These are phyloP conservation scores for Euplexia lucipara DNA, from an alignment of 2,888 invertebrate genomes.

Conservation along the genomic window DNA sequence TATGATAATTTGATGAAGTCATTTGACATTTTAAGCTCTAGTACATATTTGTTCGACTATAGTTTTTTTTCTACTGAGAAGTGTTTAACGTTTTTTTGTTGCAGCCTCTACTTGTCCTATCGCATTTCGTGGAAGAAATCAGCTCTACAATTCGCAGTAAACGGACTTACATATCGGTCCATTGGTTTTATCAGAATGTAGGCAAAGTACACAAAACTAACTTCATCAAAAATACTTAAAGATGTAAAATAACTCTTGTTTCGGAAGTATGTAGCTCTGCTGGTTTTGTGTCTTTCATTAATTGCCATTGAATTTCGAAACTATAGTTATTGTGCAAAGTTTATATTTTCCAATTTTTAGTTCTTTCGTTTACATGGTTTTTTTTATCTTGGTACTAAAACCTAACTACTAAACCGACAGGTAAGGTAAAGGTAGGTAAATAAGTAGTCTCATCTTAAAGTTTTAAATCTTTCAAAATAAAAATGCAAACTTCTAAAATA, in stretches of 20 bases:
- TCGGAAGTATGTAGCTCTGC: too few relatives aligned
- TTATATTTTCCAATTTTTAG: too few relatives aligned
- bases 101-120: constrained; percentile 22
- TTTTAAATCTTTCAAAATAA: not conserved
- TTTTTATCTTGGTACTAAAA: too few relatives aligned
- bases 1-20: constrained; percentile 82
- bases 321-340: too few relatives aligned
- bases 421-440: too few relatives aligned
- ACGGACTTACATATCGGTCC: not conserved
- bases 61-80: constrained; percentile 28
- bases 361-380: too few relatives aligned
- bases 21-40: constrained; percentile 76
- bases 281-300: too few relatives aligned
- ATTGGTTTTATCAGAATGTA: constrained; percentile 30
- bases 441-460: not conserved
- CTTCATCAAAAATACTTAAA: too few relatives aligned
- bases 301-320: too few relatives aligned
- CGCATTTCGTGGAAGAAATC: constrained; percentile 15
- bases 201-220: too few relatives aligned
- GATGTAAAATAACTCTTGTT: too few relatives aligned
- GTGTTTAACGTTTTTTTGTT: constrained; percentile 28
- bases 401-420: too few relatives aligned
- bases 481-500: not conserved
- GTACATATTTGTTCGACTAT: constrained; percentile 59
- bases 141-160: constrained; percentile 11